Evolutionary conservation across 2,113 vertebrate species (phyloP).

Genomic region (Chionodraco myersi): DNA sequence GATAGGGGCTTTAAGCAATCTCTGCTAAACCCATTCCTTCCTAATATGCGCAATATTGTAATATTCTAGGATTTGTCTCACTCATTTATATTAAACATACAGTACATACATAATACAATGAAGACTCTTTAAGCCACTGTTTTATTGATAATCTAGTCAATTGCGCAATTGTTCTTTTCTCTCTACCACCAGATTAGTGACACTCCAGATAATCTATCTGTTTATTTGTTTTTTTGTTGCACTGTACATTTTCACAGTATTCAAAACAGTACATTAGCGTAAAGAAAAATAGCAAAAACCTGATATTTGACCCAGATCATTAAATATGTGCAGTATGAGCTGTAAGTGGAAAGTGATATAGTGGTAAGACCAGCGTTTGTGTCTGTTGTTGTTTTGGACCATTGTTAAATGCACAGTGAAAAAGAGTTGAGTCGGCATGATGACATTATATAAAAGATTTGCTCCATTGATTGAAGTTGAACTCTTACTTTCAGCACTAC

Average conservation of each 20-base stretch:
- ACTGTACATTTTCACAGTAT: not conserved
- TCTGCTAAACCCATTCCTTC: conserved; percentile 23
- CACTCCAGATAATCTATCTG: no score
- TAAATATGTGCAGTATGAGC: not conserved
- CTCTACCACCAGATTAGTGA: conserved; percentile 29
- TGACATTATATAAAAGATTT: not conserved
- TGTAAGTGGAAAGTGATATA: not conserved
- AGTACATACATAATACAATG: conserved; percentile 45
- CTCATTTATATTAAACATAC: conserved; percentile 42
- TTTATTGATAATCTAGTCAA: conserved; percentile 21
- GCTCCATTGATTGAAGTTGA: conserved; percentile 33
- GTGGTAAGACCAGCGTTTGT: not conserved
- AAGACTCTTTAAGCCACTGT: conserved; percentile 37
- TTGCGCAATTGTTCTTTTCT: conserved; percentile 25
- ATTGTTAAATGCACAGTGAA: no score
- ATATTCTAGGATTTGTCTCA: conserved; percentile 38
- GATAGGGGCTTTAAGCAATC: no score
- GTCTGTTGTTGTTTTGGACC: not conserved
- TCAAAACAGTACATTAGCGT: not conserved
- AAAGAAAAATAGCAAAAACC: not conserved
- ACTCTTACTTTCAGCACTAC: conserved; percentile 13
- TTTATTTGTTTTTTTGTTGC: not conserved
- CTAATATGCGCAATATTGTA: conserved; percentile 3
- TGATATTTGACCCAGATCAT: not conserved
- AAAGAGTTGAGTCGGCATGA: not conserved